Conservation (phyloP, 1,140 invertebrate genomes). For the Zaprionus capensis region DNA sequence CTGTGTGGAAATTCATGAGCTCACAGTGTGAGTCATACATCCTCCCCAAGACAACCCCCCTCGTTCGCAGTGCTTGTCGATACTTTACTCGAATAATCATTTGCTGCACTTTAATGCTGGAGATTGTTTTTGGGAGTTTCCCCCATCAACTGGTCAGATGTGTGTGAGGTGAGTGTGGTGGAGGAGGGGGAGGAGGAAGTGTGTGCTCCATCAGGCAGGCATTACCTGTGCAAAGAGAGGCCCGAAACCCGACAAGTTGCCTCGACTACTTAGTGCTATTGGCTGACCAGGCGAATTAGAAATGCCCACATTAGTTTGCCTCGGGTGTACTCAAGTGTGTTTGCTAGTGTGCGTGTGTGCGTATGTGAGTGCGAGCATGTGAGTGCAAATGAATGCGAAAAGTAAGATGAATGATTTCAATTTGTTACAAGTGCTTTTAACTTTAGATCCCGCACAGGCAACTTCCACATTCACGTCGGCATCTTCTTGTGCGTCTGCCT, state of each 20-base stretch:
- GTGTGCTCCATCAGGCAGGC: neutral
- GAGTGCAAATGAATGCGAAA: slow-evolving; percentile 74
- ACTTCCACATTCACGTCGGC: neutral
- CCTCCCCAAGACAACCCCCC: neutral
- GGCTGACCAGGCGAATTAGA: slow-evolving; percentile 51
- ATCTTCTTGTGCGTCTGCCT: slow-evolving; percentile 22
- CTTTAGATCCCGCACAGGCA: slow-evolving; percentile 60
- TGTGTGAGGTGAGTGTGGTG: too few species aligned
- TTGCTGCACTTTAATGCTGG: neutral
- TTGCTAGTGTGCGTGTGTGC: slow-evolving; percentile 9
- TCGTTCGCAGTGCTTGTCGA: neutral
- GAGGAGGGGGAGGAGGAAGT: neutral
- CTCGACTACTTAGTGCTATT: slow-evolving; percentile 48
- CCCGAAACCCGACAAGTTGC: slow-evolving; percentile 27
- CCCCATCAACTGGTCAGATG: neutral
- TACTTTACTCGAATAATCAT: neutral
- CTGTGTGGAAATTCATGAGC: slow-evolving; percentile 4
- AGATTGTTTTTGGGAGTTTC: neutral
- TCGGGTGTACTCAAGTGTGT: slow-evolving; percentile 24
- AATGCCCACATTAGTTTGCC: slow-evolving; percentile 47
- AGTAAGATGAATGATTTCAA: slow-evolving; percentile 82
- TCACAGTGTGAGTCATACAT: neutral
- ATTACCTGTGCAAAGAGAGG: slow-evolving; percentile 34
- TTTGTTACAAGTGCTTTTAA: slow-evolving; percentile 82
- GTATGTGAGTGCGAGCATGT: slow-evolving; percentile 22